Evolutionary conservation across 2,113 vertebrate genomes (phyloP).

Genomic region (Poecile atricapillus): DNA sequence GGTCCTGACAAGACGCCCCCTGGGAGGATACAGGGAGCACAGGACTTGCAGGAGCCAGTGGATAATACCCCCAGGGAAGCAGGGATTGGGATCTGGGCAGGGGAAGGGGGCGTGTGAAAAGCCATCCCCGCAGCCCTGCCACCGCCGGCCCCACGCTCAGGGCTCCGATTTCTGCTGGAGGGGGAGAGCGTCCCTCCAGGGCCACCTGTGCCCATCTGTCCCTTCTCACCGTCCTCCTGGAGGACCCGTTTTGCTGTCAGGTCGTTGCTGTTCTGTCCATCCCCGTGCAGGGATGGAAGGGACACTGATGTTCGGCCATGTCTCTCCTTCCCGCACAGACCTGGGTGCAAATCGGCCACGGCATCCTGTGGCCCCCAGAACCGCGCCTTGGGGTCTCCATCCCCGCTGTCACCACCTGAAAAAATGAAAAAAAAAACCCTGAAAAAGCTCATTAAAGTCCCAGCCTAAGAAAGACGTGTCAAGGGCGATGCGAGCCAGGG

Average conservation of each 20-base stretch:
- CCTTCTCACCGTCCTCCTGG: background rate
- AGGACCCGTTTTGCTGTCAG: background rate
- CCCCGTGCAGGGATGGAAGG: background rate
- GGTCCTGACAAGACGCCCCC: rapidly evolving
- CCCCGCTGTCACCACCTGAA: background rate
- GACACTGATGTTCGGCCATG: rapidly evolving
- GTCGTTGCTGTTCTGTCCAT: rapidly evolving
- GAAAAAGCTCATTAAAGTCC: background rate
- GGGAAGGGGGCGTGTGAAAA: background rate
- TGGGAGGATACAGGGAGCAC: background rate
- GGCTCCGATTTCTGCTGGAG: constrained; percentile 45
- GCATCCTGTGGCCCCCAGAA: background rate
- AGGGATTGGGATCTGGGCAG: background rate
- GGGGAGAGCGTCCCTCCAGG: background rate
- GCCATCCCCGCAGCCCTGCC: background rate
- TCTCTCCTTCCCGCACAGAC: rapidly evolving
- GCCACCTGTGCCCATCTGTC: constrained; percentile 57
- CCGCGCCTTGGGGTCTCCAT: rapidly evolving
- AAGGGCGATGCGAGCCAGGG: rapidly evolving
- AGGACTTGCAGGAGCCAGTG: background rate
- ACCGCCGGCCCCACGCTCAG: background rate
- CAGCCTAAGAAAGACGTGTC: background rate
- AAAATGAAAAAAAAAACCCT: background rate
- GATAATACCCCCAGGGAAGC: background rate
- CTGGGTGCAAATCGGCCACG: rapidly evolving